Evolutionary conservation across 2,797 vertebrate species (phyloP), one percentile per base, ranked within the genome.

Genomic region (Cyprinella venusta): DNA sequence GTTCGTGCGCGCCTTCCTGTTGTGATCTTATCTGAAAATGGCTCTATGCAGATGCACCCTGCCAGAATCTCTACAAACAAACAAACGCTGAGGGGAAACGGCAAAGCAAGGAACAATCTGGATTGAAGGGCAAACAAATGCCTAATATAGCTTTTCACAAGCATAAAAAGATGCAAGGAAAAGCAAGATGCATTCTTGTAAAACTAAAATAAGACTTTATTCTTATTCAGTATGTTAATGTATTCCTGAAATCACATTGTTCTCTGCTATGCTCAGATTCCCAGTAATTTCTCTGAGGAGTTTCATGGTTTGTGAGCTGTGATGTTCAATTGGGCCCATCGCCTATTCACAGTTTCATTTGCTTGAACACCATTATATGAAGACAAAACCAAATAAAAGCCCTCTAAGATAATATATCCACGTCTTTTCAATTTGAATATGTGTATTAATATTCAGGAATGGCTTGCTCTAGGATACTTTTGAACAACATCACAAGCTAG

Each of bases 211-310:
- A 45, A 77, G 6, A 7, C 52, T 50, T 70, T 48, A 83, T 83
- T 52, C 54, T 15, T 77, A 83, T 71, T 83, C 67, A 71, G 38
- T 70, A 83, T 83, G 75, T 40, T 71, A 83, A 83, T 78, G 65
- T 83, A 70, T 83, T 78, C 75, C 75, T 71, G 75, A 77, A 83
- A 63, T 83, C 75, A 52, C 65, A 83, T 61, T 77, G 75, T 83
- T 83, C 40, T 78, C n/a, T 6, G 65, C 52, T 78, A 77, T 59
- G 71, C 72, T 76, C 64, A 76, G 81, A 76, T n/a, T 83, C 72
- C 15, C 74, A 24, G 64, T 83, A 83, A 83, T 83, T 82, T 82
- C 81, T 82, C 81, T 59, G 59, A 81, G 81, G 81, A 76, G 81
- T 50, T 59, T 82, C 81, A 61, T 64, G 63, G 81, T 26, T 76